A percentile compares a stretch with the other conserved stretches of the same genome.
Conservation (phyloP, 35 echinoderm and acorn worm genomes). For the Stichopus chloronotus region DNA sequence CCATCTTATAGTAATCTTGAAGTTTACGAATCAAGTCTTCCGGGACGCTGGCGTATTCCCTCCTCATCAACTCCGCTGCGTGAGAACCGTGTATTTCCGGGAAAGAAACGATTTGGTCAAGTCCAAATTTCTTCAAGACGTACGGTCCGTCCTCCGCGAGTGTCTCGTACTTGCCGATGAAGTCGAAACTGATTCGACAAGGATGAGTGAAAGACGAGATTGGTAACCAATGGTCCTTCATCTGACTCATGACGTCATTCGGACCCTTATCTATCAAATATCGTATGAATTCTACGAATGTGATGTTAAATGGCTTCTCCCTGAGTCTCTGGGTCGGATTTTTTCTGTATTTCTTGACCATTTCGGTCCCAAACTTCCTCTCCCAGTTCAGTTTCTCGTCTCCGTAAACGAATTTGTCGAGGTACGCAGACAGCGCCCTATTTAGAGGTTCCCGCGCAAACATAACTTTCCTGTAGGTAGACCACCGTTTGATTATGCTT, state of each 20-base stretch:
- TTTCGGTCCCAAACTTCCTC: conserved; percentile 4
- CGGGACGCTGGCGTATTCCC: conserved; percentile 30
- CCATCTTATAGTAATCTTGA: conserved; percentile 51
- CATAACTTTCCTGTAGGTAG: conserved; percentile 1
- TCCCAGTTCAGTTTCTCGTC: background rate
- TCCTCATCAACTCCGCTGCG: background rate
- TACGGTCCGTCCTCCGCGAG: conserved; percentile 27
- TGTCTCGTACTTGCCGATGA: conserved; percentile 42
- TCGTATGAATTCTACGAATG: conserved; percentile 24
- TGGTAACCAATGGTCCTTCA: conserved; percentile 49
- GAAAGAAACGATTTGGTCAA: conserved; percentile 41
- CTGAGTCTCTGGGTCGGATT: background rate
- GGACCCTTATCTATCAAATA: conserved; percentile 13
- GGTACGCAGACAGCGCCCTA: conserved; percentile 7
- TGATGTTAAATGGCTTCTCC: conserved; percentile 22
- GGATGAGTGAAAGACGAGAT: conserved; percentile 39
- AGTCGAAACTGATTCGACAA: conserved; percentile 38
- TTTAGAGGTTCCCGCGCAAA: conserved; percentile 29
- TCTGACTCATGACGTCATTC: background rate
- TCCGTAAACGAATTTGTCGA: conserved; percentile 35
- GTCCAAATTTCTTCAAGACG: conserved; percentile 22
- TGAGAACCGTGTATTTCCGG: conserved; percentile 42
- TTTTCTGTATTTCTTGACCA: conserved; percentile 7
- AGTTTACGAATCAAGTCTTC: conserved; percentile 27
- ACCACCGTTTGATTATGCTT: background rate